These are phyloP conservation scores for Trimorus sp. DNA, from an alignment of 2,888 invertebrate genomes.

Conservation along the genomic window DNA sequence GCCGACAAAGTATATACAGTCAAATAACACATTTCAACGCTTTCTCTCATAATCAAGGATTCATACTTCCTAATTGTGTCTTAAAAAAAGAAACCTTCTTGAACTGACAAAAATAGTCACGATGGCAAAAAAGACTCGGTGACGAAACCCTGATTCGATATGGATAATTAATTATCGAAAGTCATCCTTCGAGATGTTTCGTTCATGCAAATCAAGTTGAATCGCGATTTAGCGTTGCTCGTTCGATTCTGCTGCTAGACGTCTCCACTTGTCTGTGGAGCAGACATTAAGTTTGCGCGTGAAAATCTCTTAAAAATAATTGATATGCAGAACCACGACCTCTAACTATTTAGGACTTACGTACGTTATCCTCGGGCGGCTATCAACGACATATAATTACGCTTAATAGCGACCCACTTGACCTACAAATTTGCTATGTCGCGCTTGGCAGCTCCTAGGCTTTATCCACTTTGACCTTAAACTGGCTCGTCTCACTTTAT, in stretches of 20 bases:
- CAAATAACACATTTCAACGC: no score
- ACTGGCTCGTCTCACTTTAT: conserved; percentile 42
- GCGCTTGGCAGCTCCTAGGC: conserved; percentile 71
- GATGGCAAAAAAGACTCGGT: no score
- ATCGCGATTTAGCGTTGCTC: not conserved
- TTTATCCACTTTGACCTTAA: conserved; percentile 48
- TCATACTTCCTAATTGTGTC: no score
- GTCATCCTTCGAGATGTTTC: not conserved
- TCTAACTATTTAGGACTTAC: conserved; percentile 66
- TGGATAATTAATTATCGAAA: no score
- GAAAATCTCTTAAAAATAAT: conserved; percentile 54
- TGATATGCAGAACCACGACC: conserved; percentile 63
- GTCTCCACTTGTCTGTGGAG: not conserved
- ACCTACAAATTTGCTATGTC: conserved; percentile 69
- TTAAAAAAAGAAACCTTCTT: no score
- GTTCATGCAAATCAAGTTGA: not conserved
- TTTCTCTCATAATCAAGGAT: no score
- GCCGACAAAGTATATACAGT: no score
- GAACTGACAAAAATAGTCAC: no score
- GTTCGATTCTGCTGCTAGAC: conserved; percentile 2
- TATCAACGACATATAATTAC: conserved; percentile 69
- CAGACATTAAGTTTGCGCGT: conserved; percentile 20
- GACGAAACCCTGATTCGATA: no score
- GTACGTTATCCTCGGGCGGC: conserved; percentile 70
- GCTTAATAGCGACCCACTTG: conserved; percentile 68